Base-by-base conservation (phyloP, 1,140 invertebrate species). In the Drosophila burlai region DNA sequence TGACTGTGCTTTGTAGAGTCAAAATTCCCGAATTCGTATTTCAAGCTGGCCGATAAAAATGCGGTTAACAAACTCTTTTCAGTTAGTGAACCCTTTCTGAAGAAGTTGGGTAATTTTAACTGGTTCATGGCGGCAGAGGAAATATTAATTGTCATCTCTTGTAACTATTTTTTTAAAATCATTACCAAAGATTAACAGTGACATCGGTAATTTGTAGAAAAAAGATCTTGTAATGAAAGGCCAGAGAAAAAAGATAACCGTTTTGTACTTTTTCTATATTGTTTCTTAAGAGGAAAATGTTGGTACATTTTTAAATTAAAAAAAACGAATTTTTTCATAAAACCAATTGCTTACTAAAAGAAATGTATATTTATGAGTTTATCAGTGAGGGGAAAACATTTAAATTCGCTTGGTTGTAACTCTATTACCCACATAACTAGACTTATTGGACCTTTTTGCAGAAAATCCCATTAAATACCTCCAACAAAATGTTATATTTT, bases 1-100 rank as follows among this genome's bases (percentile, higher is more conserved):
- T 65, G 57, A 67, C 42, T 66, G 31, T 63, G 58, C 31, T 24
- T 45, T 11, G 3, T 26, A 3, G 16, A 21, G 46, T 18, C 29
- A 13, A 52, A 52, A 46, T 36, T 46, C 16, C 13, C 3, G 3
- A 43, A 61, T 5, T 24, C 36, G 42, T 21, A 50, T 29, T 13
- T 34, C n/a, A 29, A 18, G 7, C 16, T 57, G 36, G 21, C 34
- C 21, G 15, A 58, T 50, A 50, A 61, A 50, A 52, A 50, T 50
- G 43, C 26, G 43, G 58, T 21, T 50, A 63, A 63, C 5, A 24
- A 40, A 65, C 29, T 43, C 40, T 8, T 31, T 8, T 34, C 18
- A 18, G 29, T 55, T 16, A 55, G 8, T 55, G 8, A 38, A 57
- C 54, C 21, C 16, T n/a, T 61, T 26, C 21, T 2, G 9, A 29